These are phyloP conservation scores for Tangachromis dhanisi DNA, from an alignment of 2,113 vertebrate species.

Conservation along the genomic window DNA sequence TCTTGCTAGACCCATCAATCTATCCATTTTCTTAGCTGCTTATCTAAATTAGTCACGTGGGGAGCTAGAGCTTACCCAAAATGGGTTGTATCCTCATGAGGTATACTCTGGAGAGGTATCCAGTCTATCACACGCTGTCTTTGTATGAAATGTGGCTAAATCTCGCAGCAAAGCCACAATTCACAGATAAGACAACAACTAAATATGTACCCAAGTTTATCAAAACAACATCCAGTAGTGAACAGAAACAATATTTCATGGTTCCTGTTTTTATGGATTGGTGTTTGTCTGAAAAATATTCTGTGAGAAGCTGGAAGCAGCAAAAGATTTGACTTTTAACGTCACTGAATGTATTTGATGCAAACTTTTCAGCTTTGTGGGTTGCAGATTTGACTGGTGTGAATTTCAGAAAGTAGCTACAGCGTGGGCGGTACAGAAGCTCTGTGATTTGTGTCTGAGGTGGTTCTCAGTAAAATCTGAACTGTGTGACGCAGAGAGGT, in stretches of 20 bases:
- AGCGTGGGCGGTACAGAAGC: neutral
- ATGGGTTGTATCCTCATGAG: neutral
- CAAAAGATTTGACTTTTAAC: neutral
- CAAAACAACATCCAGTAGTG: neutral
- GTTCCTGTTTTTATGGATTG: rapidly evolving
- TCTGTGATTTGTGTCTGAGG: neutral
- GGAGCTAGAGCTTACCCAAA: neutral
- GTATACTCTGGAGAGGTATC: rapidly evolving
- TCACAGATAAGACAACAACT: neutral
- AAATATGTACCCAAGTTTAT: rapidly evolving
- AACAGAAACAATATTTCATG: neutral
- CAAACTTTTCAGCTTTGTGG: rapidly evolving
- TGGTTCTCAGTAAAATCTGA: neutral
- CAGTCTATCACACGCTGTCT: neutral
- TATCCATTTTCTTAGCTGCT: rapidly evolving
- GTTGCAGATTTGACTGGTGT: neutral
- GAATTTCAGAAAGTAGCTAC: neutral
- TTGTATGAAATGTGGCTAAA: neutral
- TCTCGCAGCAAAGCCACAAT: neutral
- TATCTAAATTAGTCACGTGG: rapidly evolving
- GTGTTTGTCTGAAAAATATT: neutral
- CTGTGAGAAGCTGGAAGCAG: neutral
- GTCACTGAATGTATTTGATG: neutral
- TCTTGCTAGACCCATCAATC: neutral
- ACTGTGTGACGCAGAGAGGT: rapidly evolving